Evolutionary conservation across 2,888 invertebrate genomes (phyloP).

Genomic region (Drosophila bunnanda): DNA sequence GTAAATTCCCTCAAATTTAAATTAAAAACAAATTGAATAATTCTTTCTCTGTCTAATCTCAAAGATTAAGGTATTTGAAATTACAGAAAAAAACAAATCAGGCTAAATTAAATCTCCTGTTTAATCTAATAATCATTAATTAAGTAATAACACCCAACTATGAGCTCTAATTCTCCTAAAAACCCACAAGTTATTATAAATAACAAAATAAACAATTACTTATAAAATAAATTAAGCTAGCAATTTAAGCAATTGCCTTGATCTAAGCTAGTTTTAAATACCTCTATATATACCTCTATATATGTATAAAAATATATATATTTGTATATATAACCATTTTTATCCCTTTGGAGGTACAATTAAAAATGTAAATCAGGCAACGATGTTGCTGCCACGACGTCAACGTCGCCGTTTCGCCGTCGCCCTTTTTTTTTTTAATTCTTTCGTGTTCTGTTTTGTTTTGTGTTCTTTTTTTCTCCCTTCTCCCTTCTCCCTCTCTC

Average conservation of each 20-base stretch:
- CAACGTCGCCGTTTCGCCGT: slow-evolving; percentile 14
- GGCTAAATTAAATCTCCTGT: too few species aligned
- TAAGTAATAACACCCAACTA: too few species aligned
- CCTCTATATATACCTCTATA: background rate
- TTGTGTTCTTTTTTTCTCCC: background rate
- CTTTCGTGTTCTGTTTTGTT: slow-evolving; percentile 8
- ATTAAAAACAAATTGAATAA: too few species aligned
- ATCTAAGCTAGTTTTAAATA: slow-evolving; percentile 38
- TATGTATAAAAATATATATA: background rate
- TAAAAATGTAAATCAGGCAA: slow-evolving; percentile 82
- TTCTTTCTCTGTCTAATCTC: too few species aligned
- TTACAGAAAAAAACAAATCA: too few species aligned
- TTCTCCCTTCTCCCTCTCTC: background rate
- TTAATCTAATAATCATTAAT: too few species aligned
- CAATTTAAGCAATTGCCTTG: slow-evolving; percentile 4
- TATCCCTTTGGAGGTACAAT: slow-evolving; percentile 69
- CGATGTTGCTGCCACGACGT: slow-evolving; percentile 16
- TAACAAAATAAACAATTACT: too few species aligned
- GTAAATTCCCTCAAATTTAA: too few species aligned
- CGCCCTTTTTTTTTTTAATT: slow-evolving; percentile 28
- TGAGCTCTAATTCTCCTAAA: too few species aligned
- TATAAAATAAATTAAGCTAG: background rate
- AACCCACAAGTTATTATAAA: background rate
- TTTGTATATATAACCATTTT: slow-evolving; percentile 27
- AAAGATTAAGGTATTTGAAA: too few species aligned